These are phyloP conservation scores for Philereme transversata DNA, from an alignment of 2,888 invertebrate species.

Conservation along the genomic window DNA sequence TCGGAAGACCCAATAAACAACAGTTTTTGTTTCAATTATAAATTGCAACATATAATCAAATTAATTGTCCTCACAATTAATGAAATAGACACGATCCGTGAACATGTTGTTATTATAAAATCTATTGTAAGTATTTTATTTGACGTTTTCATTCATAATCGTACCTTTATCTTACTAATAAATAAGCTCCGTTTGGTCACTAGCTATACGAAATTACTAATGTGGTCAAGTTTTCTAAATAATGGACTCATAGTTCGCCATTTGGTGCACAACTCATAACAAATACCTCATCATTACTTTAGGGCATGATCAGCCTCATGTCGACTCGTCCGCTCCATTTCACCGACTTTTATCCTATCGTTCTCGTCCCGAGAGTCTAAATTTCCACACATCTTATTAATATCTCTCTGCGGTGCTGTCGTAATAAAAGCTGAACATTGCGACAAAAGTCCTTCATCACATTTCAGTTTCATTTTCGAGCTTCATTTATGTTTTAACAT, in stretches of 20 bases:
- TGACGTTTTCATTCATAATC: too few relatives aligned
- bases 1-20: too few relatives aligned
- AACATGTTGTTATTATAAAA: too few relatives aligned
- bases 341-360: slow-evolving; percentile 13
- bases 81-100: too few relatives aligned
- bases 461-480: slow-evolving; percentile 30
- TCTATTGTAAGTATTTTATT: too few relatives aligned
- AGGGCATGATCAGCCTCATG: slow-evolving; percentile 28
- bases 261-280: slow-evolving; percentile 7
- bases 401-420: slow-evolving; percentile 41
- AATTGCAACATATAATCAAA: too few relatives aligned
- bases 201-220: too few relatives aligned
- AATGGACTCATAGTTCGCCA: neutral
- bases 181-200: too few relatives aligned
- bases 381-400: slow-evolving; percentile 34
- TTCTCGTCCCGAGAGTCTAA: slow-evolving; percentile 24
- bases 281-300: slow-evolving; percentile 18
- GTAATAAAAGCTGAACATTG: slow-evolving; percentile 48
- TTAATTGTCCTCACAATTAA: too few relatives aligned
- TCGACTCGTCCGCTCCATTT: slow-evolving; percentile 21
- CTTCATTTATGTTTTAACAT: slow-evolving; percentile 30
- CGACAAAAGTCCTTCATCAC: slow-evolving; percentile 43
- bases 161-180: too few relatives aligned
- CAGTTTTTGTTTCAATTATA: too few relatives aligned
- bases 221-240: too few relatives aligned